These are phyloP conservation scores for Taxidea taxus DNA, from an alignment of 2,113 vertebrate genomes.

Conservation along the genomic window DNA sequence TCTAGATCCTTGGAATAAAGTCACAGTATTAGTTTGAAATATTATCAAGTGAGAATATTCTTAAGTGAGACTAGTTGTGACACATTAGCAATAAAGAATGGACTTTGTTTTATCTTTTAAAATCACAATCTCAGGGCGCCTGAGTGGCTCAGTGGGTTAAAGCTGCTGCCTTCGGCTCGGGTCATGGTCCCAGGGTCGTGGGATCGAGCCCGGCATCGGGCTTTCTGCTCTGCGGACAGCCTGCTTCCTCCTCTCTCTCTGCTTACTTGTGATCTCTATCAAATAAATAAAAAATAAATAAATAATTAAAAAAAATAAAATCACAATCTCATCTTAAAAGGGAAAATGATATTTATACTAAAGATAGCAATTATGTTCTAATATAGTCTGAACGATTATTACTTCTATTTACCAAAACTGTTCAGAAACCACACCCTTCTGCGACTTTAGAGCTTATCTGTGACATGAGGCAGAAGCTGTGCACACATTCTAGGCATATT, in stretches of 20 bases:
- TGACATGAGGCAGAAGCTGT: background rate
- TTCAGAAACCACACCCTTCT: background rate
- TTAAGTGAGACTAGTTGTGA: background rate
- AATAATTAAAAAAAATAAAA: too few species aligned
- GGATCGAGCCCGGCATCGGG: too few species aligned
- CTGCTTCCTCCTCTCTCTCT: too few species aligned
- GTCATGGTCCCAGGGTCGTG: too few species aligned
- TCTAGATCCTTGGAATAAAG: background rate
- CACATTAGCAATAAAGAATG: background rate
- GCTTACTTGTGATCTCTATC: too few species aligned
- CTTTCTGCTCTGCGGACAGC: too few species aligned
- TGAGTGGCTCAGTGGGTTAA: too few species aligned
- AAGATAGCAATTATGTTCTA: conserved; percentile 5
- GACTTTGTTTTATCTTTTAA: background rate
- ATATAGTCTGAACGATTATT: background rate
- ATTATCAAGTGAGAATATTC: background rate
- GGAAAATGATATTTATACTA: background rate
- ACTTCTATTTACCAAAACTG: background rate
- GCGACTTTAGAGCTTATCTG: background rate
- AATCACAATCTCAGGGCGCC: too few species aligned
- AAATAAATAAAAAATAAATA: too few species aligned
- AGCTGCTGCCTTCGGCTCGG: too few species aligned
- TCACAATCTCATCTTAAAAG: background rate
- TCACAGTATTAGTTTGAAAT: background rate
- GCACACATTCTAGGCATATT: rapidly evolving